These are phyloP conservation scores for Belonocnema kinseyi DNA, from an alignment of 1,140 invertebrate genomes.

Conservation along the genomic window DNA sequence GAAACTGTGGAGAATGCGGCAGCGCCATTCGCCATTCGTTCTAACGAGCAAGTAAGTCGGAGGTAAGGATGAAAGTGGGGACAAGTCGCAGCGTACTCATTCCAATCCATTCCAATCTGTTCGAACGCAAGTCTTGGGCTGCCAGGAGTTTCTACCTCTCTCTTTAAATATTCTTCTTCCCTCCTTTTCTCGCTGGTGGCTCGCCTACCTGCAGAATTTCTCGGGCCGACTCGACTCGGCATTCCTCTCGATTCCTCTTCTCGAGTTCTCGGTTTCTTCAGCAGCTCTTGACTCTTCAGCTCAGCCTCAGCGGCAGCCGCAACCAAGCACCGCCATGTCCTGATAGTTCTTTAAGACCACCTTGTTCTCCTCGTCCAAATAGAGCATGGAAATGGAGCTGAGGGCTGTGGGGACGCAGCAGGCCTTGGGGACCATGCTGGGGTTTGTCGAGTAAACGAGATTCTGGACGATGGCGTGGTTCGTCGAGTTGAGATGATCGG, in stretches of 20 bases:
- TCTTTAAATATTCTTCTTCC: neutral
- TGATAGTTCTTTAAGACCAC: constrained; percentile 97
- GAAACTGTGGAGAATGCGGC: constrained; percentile 56
- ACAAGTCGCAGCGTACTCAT: constrained; percentile 40
- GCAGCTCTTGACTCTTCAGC: constrained; percentile 10
- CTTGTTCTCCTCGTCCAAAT: constrained; percentile 93
- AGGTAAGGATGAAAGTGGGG: constrained; percentile 33
- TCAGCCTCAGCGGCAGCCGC: constrained; percentile 94
- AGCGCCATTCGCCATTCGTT: constrained; percentile 45
- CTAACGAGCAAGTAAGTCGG: constrained; percentile 28
- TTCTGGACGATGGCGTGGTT: constrained; percentile 99
- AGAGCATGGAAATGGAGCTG: constrained; percentile 94
- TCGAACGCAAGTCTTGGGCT: constrained; percentile 30
- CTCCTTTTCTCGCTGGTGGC: constrained; percentile 34
- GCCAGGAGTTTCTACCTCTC: constrained; percentile 19
- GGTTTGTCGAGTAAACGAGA: constrained; percentile 94
- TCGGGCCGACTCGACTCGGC: constrained; percentile 12
- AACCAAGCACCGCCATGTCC: constrained; percentile 95
- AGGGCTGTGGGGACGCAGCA: constrained; percentile 96
- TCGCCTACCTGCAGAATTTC: constrained; percentile 21
- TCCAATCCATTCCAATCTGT: constrained; percentile 51
- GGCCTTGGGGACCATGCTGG: constrained; percentile 90
- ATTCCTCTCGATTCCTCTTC: constrained; percentile 18
- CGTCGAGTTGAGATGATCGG: constrained; percentile 95
- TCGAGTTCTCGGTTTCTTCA: constrained; percentile 11